A percentile compares a stretch with the other conserved stretches of the same genome.
Conservation (phyloP, 2,888 invertebrate species). For the Drosophila koepferae region DNA sequence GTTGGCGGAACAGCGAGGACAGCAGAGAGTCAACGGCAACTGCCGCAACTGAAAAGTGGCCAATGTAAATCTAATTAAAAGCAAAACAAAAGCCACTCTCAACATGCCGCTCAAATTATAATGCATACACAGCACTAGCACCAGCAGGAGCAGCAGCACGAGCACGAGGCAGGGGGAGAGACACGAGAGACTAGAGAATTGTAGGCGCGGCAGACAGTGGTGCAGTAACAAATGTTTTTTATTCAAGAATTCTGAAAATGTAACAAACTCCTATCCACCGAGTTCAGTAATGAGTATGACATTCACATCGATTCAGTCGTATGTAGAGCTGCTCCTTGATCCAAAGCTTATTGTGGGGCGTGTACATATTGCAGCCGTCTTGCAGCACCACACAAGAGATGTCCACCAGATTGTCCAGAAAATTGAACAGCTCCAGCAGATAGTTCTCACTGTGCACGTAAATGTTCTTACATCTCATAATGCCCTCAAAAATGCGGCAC, state of each 20-base stretch:
- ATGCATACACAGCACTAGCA: slow-evolving; percentile 61
- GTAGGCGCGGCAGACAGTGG: slow-evolving; percentile 27
- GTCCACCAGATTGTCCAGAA: slow-evolving; percentile 18
- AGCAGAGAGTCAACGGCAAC: slow-evolving; percentile 41
- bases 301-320: neutral
- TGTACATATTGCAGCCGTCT: neutral
- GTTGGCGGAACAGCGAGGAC: neutral
- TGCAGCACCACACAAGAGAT: slow-evolving; percentile 15
- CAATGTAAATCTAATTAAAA: slow-evolving; percentile 82
- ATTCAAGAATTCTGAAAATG: neutral
- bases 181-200: neutral
- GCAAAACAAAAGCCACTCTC: slow-evolving; percentile 81
- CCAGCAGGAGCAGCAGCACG: neutral
- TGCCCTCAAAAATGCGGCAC: slow-evolving; percentile 10
- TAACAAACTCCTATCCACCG: neutral
- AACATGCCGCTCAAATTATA: slow-evolving; percentile 80
- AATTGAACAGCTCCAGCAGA: slow-evolving; percentile 12
- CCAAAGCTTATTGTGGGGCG: slow-evolving; percentile 11
- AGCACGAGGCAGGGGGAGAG: neutral
- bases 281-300: neutral
- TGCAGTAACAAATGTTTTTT: neutral
- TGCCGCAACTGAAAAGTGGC: slow-evolving; percentile 77
- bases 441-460: neutral
- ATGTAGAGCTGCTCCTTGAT: slow-evolving; percentile 24
- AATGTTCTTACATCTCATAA: neutral